Conservation (phyloP, 1,140 invertebrate genomes). For the Drosophila subobscura region DNA sequence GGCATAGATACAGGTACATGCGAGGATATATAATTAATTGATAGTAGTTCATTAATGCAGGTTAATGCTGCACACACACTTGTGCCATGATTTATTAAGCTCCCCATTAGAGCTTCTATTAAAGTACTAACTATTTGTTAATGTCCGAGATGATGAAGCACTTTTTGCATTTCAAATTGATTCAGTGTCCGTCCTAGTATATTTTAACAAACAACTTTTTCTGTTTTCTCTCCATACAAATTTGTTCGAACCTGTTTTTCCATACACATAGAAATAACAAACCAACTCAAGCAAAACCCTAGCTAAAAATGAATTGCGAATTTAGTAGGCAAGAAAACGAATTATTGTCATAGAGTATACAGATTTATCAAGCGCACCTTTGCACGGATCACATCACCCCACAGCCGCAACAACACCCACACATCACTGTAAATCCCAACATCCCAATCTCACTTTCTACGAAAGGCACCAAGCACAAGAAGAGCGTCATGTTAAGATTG, state of each 20-base stretch:
- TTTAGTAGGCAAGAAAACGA: constrained; percentile 54
- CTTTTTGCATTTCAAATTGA: constrained; percentile 61
- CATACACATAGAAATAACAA: background rate
- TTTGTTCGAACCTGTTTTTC: constrained; percentile 20
- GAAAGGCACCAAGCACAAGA: constrained; percentile 41
- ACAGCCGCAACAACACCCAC: constrained; percentile 22
- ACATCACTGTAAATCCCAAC: constrained; percentile 72
- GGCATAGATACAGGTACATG: constrained; percentile 4
- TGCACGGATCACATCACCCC: constrained; percentile 43
- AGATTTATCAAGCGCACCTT: constrained; percentile 49
- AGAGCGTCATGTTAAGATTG: constrained; percentile 55
- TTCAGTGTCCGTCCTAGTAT: constrained; percentile 75
- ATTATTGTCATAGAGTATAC: constrained; percentile 51
- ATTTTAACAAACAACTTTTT: constrained; percentile 47
- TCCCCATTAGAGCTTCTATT: constrained; percentile 41
- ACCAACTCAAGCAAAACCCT: constrained; percentile 27
- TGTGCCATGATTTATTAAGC: constrained; percentile 56
- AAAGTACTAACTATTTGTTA: constrained; percentile 49
- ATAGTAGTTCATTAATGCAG: constrained; percentile 42
- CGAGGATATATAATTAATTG: too few species aligned
- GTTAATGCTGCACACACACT: constrained; percentile 49
- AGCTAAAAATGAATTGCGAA: constrained; percentile 62
- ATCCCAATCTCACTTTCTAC: constrained; percentile 19
- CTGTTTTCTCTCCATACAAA: constrained; percentile 37
- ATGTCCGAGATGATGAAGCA: constrained; percentile 25